These are phyloP conservation scores for Amblyraja radiata DNA, from an alignment of 2,797 vertebrate species.

Conservation along the genomic window DNA sequence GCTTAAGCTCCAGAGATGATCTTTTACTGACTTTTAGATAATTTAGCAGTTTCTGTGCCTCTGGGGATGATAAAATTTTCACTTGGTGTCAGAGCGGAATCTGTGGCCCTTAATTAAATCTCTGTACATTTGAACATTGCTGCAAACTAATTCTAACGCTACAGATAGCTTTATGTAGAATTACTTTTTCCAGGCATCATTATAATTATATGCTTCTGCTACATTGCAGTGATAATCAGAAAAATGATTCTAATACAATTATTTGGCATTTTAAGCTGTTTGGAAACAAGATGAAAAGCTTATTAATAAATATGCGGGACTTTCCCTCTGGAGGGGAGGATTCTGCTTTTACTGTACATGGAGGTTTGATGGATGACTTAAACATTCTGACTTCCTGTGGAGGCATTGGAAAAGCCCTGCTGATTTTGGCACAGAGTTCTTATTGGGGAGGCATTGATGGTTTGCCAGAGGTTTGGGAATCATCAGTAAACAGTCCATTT, in stretches of 20 bases:
- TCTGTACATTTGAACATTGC: not conserved
- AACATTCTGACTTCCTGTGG: not conserved
- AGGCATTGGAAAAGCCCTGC: not conserved
- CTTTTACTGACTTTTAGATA: conserved; percentile 14
- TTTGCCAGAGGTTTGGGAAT: not conserved
- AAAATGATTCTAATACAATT: not conserved
- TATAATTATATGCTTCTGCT: not conserved
- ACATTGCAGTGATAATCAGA: not conserved
- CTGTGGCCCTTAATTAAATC: not conserved
- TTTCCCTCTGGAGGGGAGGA: not conserved
- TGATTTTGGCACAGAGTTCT: not conserved
- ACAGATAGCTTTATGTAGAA: not conserved
- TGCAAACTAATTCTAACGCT: not conserved
- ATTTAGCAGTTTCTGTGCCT: not conserved
- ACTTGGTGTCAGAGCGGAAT: not conserved
- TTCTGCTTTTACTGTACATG: no score
- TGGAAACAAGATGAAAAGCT: not conserved
- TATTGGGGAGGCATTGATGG: not conserved
- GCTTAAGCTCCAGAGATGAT: conserved; percentile 29
- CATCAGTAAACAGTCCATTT: not conserved
- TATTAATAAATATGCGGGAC: not conserved
- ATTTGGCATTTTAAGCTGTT: not conserved
- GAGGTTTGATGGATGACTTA: not conserved
- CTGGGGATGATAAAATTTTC: conserved; percentile 17
- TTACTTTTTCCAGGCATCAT: not conserved